A percentile compares a stretch with the other conserved stretches of the same genome.
Conservation (phyloP, 2,797 vertebrate genomes). For the Pempheris klunzingeri region DNA sequence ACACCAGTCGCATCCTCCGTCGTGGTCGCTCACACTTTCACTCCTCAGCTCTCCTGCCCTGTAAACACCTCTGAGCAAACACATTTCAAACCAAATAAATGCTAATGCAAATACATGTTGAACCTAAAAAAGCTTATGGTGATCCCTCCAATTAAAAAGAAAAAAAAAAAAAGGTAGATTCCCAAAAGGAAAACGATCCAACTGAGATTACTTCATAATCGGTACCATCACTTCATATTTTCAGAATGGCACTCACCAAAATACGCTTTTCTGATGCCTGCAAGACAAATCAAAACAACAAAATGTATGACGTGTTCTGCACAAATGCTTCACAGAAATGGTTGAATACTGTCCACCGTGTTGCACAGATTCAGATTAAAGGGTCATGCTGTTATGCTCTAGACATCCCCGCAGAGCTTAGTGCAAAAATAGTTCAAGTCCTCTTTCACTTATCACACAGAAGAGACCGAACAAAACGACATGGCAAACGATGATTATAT, state of each 20-base stretch:
- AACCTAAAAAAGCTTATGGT: constrained; percentile 2
- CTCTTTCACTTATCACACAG: constrained; percentile 54
- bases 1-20: constrained; percentile 32
- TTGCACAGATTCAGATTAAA: constrained; percentile 81
- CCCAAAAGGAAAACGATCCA: constrained; percentile 9
- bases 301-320: constrained; percentile 7
- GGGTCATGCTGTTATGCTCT: constrained; percentile 80
- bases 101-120: not conserved
- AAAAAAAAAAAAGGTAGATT: not conserved
- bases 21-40: constrained; percentile 20
- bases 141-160: not conserved
- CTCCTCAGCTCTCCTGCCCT: constrained; percentile 50
- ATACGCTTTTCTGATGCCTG: constrained; percentile 30
- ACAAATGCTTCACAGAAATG: constrained; percentile 32
- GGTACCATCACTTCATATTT: not conserved
- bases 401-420: constrained; percentile 72
- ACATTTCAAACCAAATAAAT: constrained; percentile 20
- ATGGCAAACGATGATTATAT: constrained; percentile 17
- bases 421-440: constrained; percentile 85
- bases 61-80: constrained; percentile 60
- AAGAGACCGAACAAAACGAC: constrained; percentile 25
- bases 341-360: constrained; percentile 50
- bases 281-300: constrained; percentile 4
- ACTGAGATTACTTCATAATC: constrained; percentile 12
- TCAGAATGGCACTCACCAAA: constrained; percentile 24